Evolutionary conservation across 2,888 invertebrate species (phyloP).

Genomic region (Zonitis immaculata): DNA sequence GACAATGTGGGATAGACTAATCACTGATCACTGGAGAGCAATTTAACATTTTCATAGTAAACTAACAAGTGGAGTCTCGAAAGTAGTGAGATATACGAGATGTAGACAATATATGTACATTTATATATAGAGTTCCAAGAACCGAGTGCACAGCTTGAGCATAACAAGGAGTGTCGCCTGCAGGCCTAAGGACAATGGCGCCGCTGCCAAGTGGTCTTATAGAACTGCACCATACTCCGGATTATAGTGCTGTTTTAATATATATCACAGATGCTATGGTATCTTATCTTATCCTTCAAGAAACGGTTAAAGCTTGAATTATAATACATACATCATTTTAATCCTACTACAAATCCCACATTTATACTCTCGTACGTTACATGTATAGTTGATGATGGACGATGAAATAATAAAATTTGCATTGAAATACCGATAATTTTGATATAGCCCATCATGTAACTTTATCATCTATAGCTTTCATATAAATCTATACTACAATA

Average conservation of each 20-base stretch:
- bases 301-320: neutral
- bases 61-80: neutral
- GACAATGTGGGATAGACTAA: too few relatives aligned
- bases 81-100: neutral
- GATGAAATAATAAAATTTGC: too few relatives aligned
- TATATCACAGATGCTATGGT: slow-evolving; percentile 5
- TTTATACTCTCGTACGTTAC: too few relatives aligned
- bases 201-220: slow-evolving; percentile 23
- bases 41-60: neutral
- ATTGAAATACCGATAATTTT: neutral
- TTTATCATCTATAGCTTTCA: too few relatives aligned
- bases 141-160: slow-evolving; percentile 17
- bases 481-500: neutral
- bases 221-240: slow-evolving; percentile 2
- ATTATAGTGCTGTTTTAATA: slow-evolving; percentile 9
- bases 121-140: slow-evolving; percentile 2
- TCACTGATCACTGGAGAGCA: neutral
- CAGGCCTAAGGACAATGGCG: slow-evolving; percentile 23
- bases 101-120: neutral
- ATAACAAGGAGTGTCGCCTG: slow-evolving; percentile 24
- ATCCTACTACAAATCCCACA: neutral
- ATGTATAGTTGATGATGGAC: too few relatives aligned
- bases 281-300: neutral
- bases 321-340: slow-evolving; percentile 2
- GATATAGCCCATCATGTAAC: too few relatives aligned